A percentile compares a stretch with the other conserved stretches of the same genome.
Conservation (phyloP, 2,797 vertebrate genomes). For the Halcyon chelicuti region DNA sequence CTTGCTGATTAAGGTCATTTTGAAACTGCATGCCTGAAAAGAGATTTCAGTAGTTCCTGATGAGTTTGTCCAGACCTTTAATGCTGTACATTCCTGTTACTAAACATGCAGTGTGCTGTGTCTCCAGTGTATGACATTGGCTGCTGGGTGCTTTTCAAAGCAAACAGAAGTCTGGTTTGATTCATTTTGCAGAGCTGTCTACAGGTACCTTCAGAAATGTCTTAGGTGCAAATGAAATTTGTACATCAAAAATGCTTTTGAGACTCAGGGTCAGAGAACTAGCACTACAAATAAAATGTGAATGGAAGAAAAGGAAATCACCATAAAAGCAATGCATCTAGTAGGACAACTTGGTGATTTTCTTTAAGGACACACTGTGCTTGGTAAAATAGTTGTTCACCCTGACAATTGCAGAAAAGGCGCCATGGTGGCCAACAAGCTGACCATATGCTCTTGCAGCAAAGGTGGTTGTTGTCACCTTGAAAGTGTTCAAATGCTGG, state of each 20-base stretch:
- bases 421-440: neutral
- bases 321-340: neutral
- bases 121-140: constrained; percentile 52
- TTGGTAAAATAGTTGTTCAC: neutral
- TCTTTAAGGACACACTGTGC: constrained; percentile 9
- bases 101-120: constrained; percentile 24
- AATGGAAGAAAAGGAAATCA: neutral
- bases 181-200: constrained; percentile 49
- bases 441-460: neutral
- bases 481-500: neutral
- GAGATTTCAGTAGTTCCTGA: constrained; percentile 57
- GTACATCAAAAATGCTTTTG: neutral
- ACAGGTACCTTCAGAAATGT: neutral
- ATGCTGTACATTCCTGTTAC: constrained; percentile 57
- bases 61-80: constrained; percentile 55
- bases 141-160: constrained; percentile 66
- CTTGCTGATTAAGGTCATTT: constrained; percentile 34
- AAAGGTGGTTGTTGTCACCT: neutral
- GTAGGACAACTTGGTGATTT: neutral
- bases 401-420: neutral
- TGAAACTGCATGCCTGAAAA: constrained; percentile 51
- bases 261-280: neutral
- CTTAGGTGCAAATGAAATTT: neutral
- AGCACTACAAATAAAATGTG: constrained; percentile 15
- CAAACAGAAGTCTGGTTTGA: constrained; percentile 57